Base-by-base conservation (phyloP, 2,888 invertebrate genomes). In the Gasteruption jaculator region DNA sequence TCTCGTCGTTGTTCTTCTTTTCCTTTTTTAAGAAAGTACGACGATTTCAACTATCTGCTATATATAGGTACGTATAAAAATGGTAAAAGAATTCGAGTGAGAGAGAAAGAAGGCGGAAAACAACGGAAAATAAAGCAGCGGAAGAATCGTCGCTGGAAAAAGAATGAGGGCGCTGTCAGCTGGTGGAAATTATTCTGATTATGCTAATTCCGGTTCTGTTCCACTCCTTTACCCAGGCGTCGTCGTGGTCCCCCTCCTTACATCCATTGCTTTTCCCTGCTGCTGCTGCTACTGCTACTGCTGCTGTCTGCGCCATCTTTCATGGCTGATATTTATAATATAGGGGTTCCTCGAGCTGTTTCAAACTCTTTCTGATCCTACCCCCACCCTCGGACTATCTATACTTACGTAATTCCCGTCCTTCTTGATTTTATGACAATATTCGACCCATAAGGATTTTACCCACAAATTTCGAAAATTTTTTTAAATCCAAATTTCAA, bases 141-240 rank as follows among this genome's bases (percentile, higher is more conserved):
- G 61, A 62, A 65, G 64, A 68, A 68, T 68, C 65, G 68, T 67
- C 63, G 66, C 61, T 57, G 65, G 66, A 74, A 74, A 75, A 74
- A 74, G 73, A 72, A 74, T 72, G 74, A 72, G 73, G 73, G 73
- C 73, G 74, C 74, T 76, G 76, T 76, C 76, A 76, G 76, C 76
- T 76, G 76, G 73, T 74, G 74, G 73, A 75, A 76, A 77, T 77
- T 76, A 76, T 77, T 76, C 75, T 76, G 76, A 76, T 77, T 77
- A 76, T 77, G 76, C 76, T 76, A 77, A 77, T 77, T 76, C 74
- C 72, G 73, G 74, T 74, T 74, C 73, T 74, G 68, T 70, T 70
- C 70, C 70, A 68, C 70, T 70, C 70, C 69, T 69, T 70, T 70
- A 69, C 68, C 67, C 68, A 64, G 57, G 58, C 65, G 56, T 50